These are phyloP conservation scores for Augiades crinisus DNA, from an alignment of 2,888 invertebrate genomes.

Conservation along the genomic window DNA sequence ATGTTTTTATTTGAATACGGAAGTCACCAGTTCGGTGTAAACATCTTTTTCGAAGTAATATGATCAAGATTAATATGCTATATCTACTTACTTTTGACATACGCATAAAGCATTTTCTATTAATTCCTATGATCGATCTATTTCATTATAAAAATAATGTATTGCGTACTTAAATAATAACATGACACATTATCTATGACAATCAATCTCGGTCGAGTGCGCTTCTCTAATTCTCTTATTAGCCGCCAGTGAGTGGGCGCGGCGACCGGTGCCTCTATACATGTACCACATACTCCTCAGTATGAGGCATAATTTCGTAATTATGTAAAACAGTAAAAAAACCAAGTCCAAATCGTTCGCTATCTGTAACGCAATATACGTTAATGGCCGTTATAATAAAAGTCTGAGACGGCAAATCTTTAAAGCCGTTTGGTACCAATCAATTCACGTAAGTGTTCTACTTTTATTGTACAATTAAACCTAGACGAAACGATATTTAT, in stretches of 20 bases:
- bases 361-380: slow-evolving; percentile 75
- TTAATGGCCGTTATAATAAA: slow-evolving; percentile 71
- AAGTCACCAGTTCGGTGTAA: no score
- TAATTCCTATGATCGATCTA: no score
- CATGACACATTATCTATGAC: slow-evolving; percentile 67
- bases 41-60: no score
- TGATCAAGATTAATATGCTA: no score
- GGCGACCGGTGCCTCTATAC: slow-evolving; percentile 36
- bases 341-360: slow-evolving; percentile 65
- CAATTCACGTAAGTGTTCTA: slow-evolving; percentile 62
- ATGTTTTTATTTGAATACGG: no score
- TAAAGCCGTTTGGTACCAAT: slow-evolving; percentile 58
- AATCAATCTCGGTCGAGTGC: slow-evolving; percentile 61
- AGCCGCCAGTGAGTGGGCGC: slow-evolving; percentile 61
- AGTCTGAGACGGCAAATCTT: slow-evolving; percentile 63
- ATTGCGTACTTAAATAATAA: slow-evolving; percentile 64
- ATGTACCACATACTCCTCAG: slow-evolving; percentile 52
- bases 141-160: no score
- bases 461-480: slow-evolving; percentile 57
- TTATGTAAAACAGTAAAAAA: slow-evolving; percentile 77
- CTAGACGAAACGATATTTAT: slow-evolving; percentile 39
- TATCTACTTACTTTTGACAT: no score
- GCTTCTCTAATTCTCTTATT: slow-evolving; percentile 62
- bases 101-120: no score
- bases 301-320: slow-evolving; percentile 74